Evolutionary conservation across 2,113 vertebrate species (phyloP).

Genomic region (Poicephalus meyeri): DNA sequence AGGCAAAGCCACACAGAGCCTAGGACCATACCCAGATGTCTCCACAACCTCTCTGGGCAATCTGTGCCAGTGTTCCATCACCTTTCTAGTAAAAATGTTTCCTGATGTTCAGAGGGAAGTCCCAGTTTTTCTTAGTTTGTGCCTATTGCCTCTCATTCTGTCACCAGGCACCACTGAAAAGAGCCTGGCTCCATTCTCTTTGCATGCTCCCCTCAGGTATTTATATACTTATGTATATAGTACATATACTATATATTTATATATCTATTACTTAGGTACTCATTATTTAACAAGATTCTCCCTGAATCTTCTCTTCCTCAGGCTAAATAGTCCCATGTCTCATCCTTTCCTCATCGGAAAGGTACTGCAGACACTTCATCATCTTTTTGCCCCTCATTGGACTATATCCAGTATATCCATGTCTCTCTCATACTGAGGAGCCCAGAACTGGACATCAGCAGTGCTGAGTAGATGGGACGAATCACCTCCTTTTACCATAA

Average conservation of each 20-base stretch:
- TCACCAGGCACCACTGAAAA: no score
- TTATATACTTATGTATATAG: not conserved
- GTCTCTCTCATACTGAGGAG: not conserved
- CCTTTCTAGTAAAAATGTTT: not conserved
- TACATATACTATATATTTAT: not conserved
- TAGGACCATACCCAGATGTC: not conserved
- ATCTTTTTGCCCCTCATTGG: not conserved
- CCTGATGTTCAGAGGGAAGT: no score
- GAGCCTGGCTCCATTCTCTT: not conserved
- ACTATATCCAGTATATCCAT: no score
- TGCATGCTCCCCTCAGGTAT: not conserved
- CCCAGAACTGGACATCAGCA: not conserved
- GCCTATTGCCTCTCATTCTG: no score
- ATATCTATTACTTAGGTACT: not conserved
- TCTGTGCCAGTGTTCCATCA: not conserved
- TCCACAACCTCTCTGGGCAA: not conserved
- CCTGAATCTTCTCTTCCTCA: not conserved
- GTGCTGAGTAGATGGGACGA: not conserved
- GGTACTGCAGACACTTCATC: not conserved
- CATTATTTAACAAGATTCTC: not conserved
- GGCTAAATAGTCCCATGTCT: not conserved
- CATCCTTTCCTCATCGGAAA: not conserved
- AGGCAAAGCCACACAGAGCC: not conserved
- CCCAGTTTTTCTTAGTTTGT: no score
- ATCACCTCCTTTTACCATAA: not conserved